Percentiles rank a stretch among this genome's conserved stretches.
phyloP scores from a whole-genome alignment of 2,888 invertebrate genomes.

The Drosophila setosimentum region DNA sequence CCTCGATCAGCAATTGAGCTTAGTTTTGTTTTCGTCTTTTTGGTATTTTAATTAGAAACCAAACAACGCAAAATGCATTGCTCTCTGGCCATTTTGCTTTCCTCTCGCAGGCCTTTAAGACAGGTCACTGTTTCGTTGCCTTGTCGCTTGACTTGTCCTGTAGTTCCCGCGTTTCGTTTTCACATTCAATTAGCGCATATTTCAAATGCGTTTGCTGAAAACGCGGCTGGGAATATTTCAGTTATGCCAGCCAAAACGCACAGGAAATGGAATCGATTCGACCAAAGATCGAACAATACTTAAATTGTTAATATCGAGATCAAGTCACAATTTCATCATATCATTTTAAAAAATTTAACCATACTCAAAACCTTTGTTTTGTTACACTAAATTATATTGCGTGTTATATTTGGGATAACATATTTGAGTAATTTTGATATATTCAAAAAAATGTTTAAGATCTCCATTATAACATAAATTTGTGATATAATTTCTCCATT shows the following conservation, averaged over 20 bases:
- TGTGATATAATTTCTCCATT: not conserved
- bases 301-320: conserved; percentile 5
- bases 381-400: not conserved
- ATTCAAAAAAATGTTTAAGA: not conserved
- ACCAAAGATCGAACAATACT: conserved; percentile 17
- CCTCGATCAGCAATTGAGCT: conserved; percentile 66
- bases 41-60: conserved; percentile 80
- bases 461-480: not conserved
- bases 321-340: not conserved
- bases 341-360: no score
- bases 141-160: conserved; percentile 19
- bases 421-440: not conserved
- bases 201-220: conserved; percentile 61
- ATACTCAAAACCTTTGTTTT: no score
- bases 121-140: conserved; percentile 3
- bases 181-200: conserved; percentile 78
- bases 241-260: conserved; percentile 46
- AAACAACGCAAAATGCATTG: conserved; percentile 76
- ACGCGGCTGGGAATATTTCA: conserved; percentile 54
- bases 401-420: not conserved
- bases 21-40: conserved; percentile 58
- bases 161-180: conserved; percentile 61
- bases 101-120: conserved; percentile 30
- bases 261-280: conserved; percentile 58
- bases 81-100: conserved; percentile 62